Evolutionary conservation across 2,888 invertebrate genomes (phyloP).

Genomic region (Drosophila multiciliata): DNA sequence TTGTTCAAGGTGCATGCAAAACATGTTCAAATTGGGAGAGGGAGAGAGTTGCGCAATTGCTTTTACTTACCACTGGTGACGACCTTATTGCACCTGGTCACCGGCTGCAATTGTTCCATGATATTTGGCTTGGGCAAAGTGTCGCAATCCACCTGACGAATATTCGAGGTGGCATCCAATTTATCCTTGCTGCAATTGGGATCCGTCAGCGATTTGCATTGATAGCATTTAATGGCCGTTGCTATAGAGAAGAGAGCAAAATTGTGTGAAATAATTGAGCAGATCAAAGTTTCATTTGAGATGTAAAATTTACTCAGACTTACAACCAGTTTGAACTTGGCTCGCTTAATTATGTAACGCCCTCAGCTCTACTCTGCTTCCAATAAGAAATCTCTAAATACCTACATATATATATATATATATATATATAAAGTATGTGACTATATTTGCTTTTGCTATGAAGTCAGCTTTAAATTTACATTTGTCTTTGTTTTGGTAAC

Average conservation of each 20-base stretch:
- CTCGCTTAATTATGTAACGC: constrained; percentile 61
- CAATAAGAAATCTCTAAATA: constrained; percentile 12
- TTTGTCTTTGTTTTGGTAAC: constrained; percentile 13
- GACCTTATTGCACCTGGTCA: constrained; percentile 83
- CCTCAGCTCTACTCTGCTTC: constrained; percentile 21
- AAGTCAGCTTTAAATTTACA: constrained; percentile 58
- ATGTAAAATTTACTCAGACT: constrained; percentile 28
- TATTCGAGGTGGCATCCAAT: constrained; percentile 68
- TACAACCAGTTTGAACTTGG: constrained; percentile 61
- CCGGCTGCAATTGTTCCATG: constrained; percentile 78
- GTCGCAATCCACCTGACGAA: constrained; percentile 81
- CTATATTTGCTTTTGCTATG: constrained; percentile 42
- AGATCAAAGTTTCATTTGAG: constrained; percentile 22
- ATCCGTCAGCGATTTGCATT: constrained; percentile 82
- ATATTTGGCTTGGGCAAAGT: constrained; percentile 58
- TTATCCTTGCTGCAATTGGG: constrained; percentile 78
- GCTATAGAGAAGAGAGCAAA: constrained; percentile 54
- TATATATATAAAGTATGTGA: background rate
- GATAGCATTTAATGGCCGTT: constrained; percentile 82
- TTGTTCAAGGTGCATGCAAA: constrained; percentile 38
- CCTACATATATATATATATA: background rate
- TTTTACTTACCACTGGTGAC: constrained; percentile 79
- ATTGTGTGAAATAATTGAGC: background rate
- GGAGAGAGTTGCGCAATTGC: background rate
- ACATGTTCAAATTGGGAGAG: background rate